Conservation (phyloP, 2,113 vertebrate species). For the Columba livia region DNA sequence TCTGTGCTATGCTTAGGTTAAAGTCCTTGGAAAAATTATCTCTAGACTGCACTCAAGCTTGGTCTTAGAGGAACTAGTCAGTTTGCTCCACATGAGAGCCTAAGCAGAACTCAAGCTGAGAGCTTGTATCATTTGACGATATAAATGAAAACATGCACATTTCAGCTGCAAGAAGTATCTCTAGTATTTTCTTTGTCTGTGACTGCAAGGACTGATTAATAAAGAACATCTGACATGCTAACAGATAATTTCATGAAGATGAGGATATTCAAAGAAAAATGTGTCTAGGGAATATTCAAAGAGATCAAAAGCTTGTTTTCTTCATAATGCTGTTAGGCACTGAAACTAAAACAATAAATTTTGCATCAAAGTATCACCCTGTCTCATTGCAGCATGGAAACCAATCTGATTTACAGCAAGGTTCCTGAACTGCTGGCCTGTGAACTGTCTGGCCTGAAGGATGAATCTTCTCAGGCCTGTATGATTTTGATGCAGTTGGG, state of each 20-base stretch:
- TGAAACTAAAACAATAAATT: neutral
- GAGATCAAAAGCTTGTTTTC: slow-evolving; percentile 41
- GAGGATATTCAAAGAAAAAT: neutral
- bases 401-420: neutral
- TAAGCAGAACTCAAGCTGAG: neutral
- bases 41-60: neutral
- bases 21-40: neutral
- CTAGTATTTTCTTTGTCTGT: neutral
- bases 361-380: neutral
- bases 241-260: neutral
- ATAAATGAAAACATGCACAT: neutral
- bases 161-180: neutral
- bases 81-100: neutral
- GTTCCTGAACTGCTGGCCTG: neutral
- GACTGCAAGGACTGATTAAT: neutral
- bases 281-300: neutral
- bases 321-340: neutral
- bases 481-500: neutral
- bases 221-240: neutral
- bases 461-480: neutral
- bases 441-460: neutral
- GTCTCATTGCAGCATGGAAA: neutral
- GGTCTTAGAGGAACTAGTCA: neutral
- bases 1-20: neutral
- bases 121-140: neutral